Evolutionary conservation across 2,113 vertebrate species (phyloP).

Genomic region (Thermophis baileyi): DNA sequence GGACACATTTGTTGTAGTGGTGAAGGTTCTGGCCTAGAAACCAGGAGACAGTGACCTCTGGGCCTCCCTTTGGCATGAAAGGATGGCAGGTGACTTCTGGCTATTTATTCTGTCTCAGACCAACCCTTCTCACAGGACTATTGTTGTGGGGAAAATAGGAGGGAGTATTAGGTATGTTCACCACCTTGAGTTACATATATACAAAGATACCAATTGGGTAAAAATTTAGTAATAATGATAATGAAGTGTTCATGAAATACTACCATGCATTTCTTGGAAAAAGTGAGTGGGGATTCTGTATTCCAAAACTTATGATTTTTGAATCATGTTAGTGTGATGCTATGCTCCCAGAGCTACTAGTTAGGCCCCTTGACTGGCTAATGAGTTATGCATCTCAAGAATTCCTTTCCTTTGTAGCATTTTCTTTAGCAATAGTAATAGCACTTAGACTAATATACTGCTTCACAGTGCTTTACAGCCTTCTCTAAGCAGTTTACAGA

Average conservation of each 20-base stretch:
- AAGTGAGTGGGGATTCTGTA: background rate
- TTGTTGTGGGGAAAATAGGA: background rate
- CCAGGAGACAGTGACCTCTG: background rate
- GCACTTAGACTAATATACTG: too few relatives aligned
- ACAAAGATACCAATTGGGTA: background rate
- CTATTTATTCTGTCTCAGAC: background rate
- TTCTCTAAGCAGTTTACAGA: too few relatives aligned
- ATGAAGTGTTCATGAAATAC: background rate
- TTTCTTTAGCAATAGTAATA: background rate
- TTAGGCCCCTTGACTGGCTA: background rate
- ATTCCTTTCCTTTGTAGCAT: background rate
- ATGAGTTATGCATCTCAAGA: background rate
- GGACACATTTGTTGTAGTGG: background rate
- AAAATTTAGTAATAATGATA: background rate
- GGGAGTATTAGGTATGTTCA: background rate
- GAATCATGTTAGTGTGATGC: background rate
- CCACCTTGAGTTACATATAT: background rate
- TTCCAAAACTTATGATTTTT: background rate
- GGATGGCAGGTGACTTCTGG: background rate
- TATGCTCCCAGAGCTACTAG: background rate
- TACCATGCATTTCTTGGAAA: background rate
- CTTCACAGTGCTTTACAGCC: too few relatives aligned
- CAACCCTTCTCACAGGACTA: background rate
- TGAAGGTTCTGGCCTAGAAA: background rate
- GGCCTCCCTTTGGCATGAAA: background rate